phyloP scores from a whole-genome alignment of 30 jellyfish, hydroid and myxozoan species.

The Hydractinia echinata region DNA sequence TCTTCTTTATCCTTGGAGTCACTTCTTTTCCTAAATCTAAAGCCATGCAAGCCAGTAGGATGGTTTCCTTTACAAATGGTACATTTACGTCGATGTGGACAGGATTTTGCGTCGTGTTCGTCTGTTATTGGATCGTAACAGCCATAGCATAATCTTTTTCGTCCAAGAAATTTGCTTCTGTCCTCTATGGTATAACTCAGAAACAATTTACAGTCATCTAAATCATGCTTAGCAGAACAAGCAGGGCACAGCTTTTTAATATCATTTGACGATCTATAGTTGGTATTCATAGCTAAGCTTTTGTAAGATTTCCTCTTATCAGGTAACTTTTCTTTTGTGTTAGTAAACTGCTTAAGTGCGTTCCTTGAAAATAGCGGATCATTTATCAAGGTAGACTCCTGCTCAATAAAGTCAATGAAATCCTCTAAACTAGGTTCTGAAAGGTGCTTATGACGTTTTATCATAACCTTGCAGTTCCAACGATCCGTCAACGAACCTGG shows the following conservation, averaged over 20 bases:
- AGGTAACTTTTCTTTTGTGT: neutral
- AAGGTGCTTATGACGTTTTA: neutral
- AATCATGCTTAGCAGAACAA: too few relatives aligned
- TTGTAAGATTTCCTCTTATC: neutral
- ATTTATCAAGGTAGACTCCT: conserved; percentile 26
- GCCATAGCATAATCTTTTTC: too few relatives aligned
- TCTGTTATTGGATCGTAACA: too few relatives aligned
- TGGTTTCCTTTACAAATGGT: conserved; percentile 16
- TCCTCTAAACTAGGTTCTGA: conserved; percentile 1
- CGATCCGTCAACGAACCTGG: conserved; percentile 20
- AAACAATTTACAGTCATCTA: neutral
- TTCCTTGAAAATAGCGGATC: conserved; percentile 35
- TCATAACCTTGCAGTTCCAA: conserved; percentile 21
- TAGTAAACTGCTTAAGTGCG: neutral
- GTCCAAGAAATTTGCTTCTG: conserved; percentile 8
- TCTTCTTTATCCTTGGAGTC: neutral
- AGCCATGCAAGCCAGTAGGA: conserved; percentile 43
- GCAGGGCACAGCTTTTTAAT: too few relatives aligned
- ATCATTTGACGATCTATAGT: too few relatives aligned
- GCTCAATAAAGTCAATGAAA: conserved; percentile 19
- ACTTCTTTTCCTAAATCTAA: neutral
- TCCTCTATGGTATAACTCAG: conserved; percentile 11
- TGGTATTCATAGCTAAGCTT: too few relatives aligned
- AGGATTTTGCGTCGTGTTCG: conserved; percentile 17
- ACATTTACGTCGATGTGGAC: conserved; percentile 21